Evolutionary conservation across 2,888 invertebrate genomes (phyloP).

Genomic region (Metacarcinus magister): DNA sequence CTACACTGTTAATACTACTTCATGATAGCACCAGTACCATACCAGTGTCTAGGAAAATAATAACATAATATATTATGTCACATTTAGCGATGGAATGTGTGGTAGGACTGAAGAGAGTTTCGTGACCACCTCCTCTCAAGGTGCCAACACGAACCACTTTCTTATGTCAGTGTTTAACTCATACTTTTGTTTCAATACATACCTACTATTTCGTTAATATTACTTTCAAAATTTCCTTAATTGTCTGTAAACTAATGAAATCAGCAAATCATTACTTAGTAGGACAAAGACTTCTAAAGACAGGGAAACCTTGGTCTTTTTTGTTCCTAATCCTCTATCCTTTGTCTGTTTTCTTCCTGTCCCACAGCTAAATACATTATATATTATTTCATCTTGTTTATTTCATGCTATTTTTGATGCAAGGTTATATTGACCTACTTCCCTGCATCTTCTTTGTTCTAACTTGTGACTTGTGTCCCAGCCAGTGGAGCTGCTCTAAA

Average conservation of each 20-base stretch:
- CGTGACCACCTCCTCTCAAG: neutral
- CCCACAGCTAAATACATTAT: no score
- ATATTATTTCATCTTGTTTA: neutral
- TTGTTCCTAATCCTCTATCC: neutral
- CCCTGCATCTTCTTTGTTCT: neutral
- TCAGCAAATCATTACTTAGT: neutral
- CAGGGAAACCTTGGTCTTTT: neutral
- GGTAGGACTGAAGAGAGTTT: neutral
- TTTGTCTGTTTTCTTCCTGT: neutral
- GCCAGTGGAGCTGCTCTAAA: neutral
- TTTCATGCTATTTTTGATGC: neutral
- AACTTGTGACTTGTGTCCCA: neutral
- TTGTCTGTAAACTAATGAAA: neutral
- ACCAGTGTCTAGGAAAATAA: constrained; percentile 72
- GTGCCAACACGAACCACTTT: neutral
- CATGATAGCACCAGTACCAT: constrained; percentile 72
- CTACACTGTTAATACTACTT: constrained; percentile 66
- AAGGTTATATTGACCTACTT: neutral
- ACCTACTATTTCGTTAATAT: neutral
- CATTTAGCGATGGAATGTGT: neutral
- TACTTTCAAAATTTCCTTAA: neutral
- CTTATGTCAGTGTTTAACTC: neutral
- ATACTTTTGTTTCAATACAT: neutral
- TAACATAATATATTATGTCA: neutral
- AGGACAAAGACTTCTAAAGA: neutral